phyloP scores from a whole-genome alignment of 2,797 vertebrate genomes.

The Schizothorax lantsangensis region DNA sequence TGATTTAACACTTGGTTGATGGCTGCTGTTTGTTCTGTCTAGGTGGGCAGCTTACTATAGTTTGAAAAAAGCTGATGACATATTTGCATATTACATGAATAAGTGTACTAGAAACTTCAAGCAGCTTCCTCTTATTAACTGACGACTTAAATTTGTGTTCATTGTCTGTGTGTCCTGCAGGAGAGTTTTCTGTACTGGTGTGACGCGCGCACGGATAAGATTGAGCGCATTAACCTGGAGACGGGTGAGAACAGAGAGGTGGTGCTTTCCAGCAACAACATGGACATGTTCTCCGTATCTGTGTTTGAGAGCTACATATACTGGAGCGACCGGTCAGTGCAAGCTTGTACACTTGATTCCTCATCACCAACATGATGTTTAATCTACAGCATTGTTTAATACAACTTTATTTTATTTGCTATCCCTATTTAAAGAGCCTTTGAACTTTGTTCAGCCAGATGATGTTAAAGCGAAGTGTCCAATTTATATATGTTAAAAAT shows the following conservation, averaged over 20 bases:
- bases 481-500: background rate
- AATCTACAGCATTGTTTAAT: background rate
- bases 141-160: background rate
- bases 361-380: background rate
- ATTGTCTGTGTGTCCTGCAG: constrained; percentile 65
- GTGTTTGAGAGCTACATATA: constrained; percentile 92
- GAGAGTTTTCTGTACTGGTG: constrained; percentile 89
- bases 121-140: too few relatives aligned
- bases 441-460: background rate
- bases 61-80: background rate
- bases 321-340: constrained; percentile 90
- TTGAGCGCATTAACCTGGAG: constrained; percentile 89
- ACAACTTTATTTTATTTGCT: background rate
- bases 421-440: background rate
- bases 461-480: background rate
- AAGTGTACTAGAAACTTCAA: background rate
- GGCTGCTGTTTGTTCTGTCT: too few relatives aligned
- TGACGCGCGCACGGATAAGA: constrained; percentile 89
- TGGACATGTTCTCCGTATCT: constrained; percentile 90
- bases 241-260: constrained; percentile 85
- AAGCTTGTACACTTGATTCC: background rate
- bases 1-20: too few relatives aligned
- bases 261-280: constrained; percentile 87
- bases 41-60: background rate
- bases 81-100: background rate